A percentile compares a stretch with the other conserved stretches of the same genome.
Evolutionary conservation across 2,797 vertebrate genomes (phyloP).

Genomic region (Emys orbicularis): DNA sequence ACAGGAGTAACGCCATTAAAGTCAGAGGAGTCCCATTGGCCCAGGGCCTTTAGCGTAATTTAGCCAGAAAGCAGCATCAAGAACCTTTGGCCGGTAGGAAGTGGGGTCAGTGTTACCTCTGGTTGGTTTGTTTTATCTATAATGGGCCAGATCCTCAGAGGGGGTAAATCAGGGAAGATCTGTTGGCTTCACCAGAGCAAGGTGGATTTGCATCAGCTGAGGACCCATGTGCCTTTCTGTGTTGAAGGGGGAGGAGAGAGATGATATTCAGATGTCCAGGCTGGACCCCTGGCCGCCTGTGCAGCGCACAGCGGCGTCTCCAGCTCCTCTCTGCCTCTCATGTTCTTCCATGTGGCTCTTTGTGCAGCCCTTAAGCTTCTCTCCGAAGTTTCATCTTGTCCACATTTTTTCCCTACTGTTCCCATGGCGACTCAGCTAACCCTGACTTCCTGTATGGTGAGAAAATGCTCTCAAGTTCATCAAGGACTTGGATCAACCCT

Average conservation of each 20-base stretch:
- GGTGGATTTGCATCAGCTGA: neutral
- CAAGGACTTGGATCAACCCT: neutral
- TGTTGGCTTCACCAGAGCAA: neutral
- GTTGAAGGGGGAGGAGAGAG: neutral
- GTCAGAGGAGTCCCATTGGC: neutral
- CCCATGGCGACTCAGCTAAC: neutral
- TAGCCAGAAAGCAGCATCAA: neutral
- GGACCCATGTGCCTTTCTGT: neutral
- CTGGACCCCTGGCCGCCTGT: neutral
- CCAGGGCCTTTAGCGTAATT: neutral
- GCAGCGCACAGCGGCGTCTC: too few relatives aligned
- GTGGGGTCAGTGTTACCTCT: neutral
- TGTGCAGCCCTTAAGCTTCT: neutral
- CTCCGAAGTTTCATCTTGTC: accelerated
- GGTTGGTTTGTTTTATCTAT: neutral
- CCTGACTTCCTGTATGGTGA: neutral
- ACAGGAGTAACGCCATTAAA: neutral
- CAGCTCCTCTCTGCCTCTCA: neutral
- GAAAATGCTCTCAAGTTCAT: neutral
- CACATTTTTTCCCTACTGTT: neutral
- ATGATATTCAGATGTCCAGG: neutral
- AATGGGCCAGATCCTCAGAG: neutral
- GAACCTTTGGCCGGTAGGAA: neutral
- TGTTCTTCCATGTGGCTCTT: neutral
- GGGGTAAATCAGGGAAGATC: neutral